These are phyloP conservation scores for Oasisia sp. DNA, from an alignment of 2,888 invertebrate species.

Conservation along the genomic window DNA sequence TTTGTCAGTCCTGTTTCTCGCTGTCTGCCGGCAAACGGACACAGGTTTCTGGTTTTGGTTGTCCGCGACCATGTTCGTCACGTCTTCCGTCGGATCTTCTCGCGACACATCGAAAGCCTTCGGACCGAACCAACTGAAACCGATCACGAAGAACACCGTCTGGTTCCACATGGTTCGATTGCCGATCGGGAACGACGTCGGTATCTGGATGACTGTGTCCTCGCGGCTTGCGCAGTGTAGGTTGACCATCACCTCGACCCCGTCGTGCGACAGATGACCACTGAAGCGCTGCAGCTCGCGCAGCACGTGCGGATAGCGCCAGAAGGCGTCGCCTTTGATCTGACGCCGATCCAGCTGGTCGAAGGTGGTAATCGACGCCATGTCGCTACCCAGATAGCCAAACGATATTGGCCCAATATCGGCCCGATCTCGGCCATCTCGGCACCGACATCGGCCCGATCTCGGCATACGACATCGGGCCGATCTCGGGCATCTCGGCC, in stretches of 20 bases:
- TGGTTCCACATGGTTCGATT: constrained; percentile 45
- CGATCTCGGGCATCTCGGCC: too few relatives aligned
- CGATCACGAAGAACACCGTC: constrained; percentile 47
- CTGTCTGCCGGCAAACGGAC: neutral
- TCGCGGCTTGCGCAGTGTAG: constrained; percentile 37
- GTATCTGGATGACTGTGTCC: constrained; percentile 39
- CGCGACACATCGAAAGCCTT: constrained; percentile 45
- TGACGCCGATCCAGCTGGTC: constrained; percentile 35
- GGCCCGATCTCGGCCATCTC: too few relatives aligned
- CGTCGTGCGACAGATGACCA: constrained; percentile 43
- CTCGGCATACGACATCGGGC: too few relatives aligned
- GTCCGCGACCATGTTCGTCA: neutral
- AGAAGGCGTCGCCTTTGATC: constrained; percentile 39
- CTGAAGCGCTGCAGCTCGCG: constrained; percentile 40
- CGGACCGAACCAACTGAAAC: constrained; percentile 50
- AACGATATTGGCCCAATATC: too few relatives aligned
- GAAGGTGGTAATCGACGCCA: constrained; percentile 40
- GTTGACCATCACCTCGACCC: constrained; percentile 39
- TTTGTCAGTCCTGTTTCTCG: neutral
- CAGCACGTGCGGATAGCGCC: constrained; percentile 41
- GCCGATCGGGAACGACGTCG: constrained; percentile 44
- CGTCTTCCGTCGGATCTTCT: constrained; percentile 35
- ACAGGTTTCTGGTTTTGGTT: neutral
- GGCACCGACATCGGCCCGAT: too few relatives aligned
- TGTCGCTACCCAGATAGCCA: too few relatives aligned